Base-by-base conservation (phyloP, 2,797 vertebrate genomes). In the Lepilemur ruficaudatus region DNA sequence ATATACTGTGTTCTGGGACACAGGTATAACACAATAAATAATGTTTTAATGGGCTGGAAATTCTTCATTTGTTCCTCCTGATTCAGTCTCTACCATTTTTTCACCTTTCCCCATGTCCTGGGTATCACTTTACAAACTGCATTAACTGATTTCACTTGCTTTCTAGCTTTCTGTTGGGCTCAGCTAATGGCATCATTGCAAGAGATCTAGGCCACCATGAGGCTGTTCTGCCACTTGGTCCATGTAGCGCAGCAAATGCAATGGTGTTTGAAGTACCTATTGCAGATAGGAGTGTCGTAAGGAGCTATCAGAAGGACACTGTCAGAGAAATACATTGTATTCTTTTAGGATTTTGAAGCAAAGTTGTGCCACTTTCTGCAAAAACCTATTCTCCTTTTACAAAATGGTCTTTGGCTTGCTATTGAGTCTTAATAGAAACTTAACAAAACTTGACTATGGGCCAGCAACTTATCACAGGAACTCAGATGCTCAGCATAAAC, bases 211-310 rank as follows among this genome's bases (percentile, higher is more conserved):
- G 11, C 22, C 22, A 61, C 43, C 35, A 12, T 0, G 5, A 72
- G 25, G 17, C 7, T 83, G 4, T 41, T 55, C 48, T 65, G 4
- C 7, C 20, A 25, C 6, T 52, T 84, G 35, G 3, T 55, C 20
- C n/a, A 1, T 14, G 2, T 55, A 23, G 7, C 0, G 2, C 3
- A 38, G 14, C 23, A 46, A 14, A n/a, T 20, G 4, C 20, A 81
- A 0, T n/a, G 38, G 8, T n/a, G 1, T 38, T 67, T 59, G 41
- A 48, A 23, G 2, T 20, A 25, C 15, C 17, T 75, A 0, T 43
- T 38, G 28, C 12, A 41, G 57, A 59, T 0, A 25, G 17, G 22
- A 73, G 3, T 22, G 14, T 5, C 23, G 2, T 35, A 25, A 7
- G n/a, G 28, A 81, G 30, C n/a, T 9, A 5, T 8, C 7, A 46